A percentile compares a stretch with the other conserved stretches of the same genome.
Conservation (phyloP, 2,888 invertebrate genomes). For the Parnassius glacialis region DNA sequence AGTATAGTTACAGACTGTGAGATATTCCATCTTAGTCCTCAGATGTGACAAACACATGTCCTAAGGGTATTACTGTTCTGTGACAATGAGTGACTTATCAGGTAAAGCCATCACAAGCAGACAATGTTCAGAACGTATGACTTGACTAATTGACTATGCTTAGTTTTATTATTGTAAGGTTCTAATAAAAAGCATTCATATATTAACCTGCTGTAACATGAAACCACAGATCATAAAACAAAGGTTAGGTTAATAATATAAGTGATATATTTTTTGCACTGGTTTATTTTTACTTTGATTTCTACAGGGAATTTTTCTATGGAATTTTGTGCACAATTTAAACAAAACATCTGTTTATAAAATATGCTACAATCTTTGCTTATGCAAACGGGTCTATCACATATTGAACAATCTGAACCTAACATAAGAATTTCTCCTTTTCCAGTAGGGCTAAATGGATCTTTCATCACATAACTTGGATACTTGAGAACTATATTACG, state of each 20-base stretch:
- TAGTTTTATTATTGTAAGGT: no score
- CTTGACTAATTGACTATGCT: no score
- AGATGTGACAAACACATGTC: no score
- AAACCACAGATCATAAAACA: no score
- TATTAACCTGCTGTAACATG: no score
- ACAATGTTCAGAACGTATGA: no score
- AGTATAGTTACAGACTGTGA: no score
- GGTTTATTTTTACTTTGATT: constrained; percentile 83
- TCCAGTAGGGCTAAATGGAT: constrained; percentile 89
- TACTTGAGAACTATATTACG: constrained; percentile 85
- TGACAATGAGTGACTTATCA: no score
- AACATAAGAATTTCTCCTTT: constrained; percentile 88
- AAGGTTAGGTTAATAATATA: constrained; percentile 5
- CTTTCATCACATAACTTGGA: constrained; percentile 89
- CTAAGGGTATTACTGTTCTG: no score
- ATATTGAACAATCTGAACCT: constrained; percentile 87
- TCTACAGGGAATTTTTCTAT: constrained; percentile 84
- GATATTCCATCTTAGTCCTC: no score
- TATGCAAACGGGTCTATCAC: constrained; percentile 86
- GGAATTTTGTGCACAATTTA: constrained; percentile 83
- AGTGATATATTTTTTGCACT: constrained; percentile 42
- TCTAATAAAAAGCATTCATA: no score
- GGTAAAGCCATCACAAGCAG: no score
- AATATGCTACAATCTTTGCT: constrained; percentile 89
- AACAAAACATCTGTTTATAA: constrained; percentile 87